phyloP scores from a whole-genome alignment of 2,797 vertebrate species.

The Prionace glauca region DNA sequence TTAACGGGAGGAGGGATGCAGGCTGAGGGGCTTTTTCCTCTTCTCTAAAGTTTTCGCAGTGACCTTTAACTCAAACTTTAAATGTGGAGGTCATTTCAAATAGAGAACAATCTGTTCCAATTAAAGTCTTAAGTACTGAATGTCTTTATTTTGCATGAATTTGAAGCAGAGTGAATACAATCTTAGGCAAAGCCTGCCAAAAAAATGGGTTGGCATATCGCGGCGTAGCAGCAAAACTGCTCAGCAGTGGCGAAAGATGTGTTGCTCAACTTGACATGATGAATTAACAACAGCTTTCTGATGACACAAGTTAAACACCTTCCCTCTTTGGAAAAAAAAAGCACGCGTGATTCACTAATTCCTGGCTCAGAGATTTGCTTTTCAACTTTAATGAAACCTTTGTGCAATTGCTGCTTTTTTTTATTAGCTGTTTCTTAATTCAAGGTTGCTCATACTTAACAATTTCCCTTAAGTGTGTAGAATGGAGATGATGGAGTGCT shows the following conservation, averaged over 20 bases:
- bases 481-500: conserved; percentile 6
- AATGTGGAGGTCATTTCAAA: background rate
- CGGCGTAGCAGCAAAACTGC: background rate
- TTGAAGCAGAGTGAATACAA: background rate
- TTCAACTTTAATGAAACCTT: conserved; percentile 8
- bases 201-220: background rate
- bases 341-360: background rate
- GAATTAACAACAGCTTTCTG: background rate
- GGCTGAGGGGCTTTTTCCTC: background rate
- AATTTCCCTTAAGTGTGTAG: conserved; percentile 9
- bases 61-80: background rate
- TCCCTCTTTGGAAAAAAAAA: background rate
- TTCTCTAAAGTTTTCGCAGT: background rate
- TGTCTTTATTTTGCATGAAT: background rate
- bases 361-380: background rate
- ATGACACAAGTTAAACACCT: background rate
- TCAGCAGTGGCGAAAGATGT: background rate
- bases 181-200: background rate
- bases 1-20: background rate
- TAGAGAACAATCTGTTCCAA: background rate
- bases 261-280: background rate
- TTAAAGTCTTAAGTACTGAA: background rate
- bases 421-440: background rate
- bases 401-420: background rate
- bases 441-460: conserved; percentile 15